Evolutionary conservation across 2,797 vertebrate species (phyloP).

Genomic region (Platyrinchus mystaceus): DNA sequence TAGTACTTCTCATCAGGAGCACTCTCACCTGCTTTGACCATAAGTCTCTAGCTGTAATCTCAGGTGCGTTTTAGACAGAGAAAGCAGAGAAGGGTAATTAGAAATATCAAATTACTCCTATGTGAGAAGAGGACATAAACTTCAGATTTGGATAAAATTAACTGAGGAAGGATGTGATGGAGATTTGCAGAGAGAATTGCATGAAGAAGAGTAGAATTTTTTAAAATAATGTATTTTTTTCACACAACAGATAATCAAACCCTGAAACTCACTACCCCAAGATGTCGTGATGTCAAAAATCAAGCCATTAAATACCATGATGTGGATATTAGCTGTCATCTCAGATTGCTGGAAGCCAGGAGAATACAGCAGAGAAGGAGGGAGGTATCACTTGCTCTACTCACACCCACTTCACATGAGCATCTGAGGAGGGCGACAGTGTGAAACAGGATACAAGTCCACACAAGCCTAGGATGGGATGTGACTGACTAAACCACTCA

Average conservation of each 20-base stretch:
- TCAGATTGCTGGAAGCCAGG: not conserved
- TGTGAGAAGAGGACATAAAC: not conserved
- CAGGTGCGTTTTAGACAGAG: not conserved
- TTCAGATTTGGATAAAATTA: not conserved
- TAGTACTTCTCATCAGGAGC: not conserved
- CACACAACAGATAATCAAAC: not conserved
- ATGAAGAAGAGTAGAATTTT: not conserved
- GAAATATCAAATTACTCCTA: not conserved
- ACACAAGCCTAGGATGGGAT: not conserved
- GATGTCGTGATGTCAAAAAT: not conserved
- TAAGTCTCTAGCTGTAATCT: not conserved
- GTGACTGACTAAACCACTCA: not conserved
- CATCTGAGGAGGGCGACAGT: not conserved
- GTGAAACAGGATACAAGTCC: accelerated
- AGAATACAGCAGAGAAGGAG: not conserved
- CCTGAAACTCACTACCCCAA: not conserved
- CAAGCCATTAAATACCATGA: not conserved
- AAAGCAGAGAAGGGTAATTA: not conserved
- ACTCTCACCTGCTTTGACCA: not conserved
- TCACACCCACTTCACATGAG: not conserved
- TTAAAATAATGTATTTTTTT: not conserved
- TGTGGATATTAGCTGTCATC: not conserved
- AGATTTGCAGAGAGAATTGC: not conserved
- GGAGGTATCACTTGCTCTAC: not conserved
- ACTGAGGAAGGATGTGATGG: not conserved